These are phyloP conservation scores for Ischnura elegans DNA, from an alignment of 2,888 invertebrate species.

Conservation along the genomic window DNA sequence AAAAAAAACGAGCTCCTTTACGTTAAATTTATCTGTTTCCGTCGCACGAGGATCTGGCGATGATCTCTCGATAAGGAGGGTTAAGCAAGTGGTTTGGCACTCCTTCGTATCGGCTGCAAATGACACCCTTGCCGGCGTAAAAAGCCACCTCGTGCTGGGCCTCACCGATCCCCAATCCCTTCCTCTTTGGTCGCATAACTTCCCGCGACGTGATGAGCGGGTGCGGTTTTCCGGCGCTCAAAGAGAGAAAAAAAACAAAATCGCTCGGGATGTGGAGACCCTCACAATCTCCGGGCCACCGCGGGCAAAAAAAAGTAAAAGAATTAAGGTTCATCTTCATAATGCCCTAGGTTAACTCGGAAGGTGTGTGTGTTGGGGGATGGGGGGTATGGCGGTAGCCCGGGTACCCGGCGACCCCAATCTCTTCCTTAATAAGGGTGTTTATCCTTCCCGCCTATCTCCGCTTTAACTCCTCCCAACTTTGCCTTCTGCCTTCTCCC, in stretches of 20 bases:
- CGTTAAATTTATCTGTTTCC: too few relatives aligned
- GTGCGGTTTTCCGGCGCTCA: background rate
- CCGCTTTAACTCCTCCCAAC: background rate
- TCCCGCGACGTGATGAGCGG: background rate
- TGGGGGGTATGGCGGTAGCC: background rate
- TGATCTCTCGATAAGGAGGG: background rate
- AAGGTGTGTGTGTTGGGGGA: background rate
- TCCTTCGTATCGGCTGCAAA: background rate
- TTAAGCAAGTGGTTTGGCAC: background rate
- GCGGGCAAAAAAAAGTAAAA: slow-evolving; percentile 1
- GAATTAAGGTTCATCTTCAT: too few relatives aligned
- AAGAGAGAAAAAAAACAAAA: background rate
- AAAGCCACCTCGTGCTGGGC: background rate
- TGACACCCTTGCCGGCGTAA: background rate
- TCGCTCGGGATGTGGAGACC: background rate
- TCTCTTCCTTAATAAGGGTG: slow-evolving; percentile 38
- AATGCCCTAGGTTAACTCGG: background rate
- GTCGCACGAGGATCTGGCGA: too few relatives aligned
- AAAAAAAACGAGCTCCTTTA: too few relatives aligned
- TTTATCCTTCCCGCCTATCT: background rate
- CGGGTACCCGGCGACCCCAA: background rate
- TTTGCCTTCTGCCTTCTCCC: background rate
- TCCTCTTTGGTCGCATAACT: background rate
- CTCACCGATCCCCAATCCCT: background rate
- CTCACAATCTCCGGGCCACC: background rate